Percentiles rank a stretch among this genome's conserved stretches.
phyloP scores from a whole-genome alignment of 2,113 vertebrate species.

The Mus spicilegus region DNA sequence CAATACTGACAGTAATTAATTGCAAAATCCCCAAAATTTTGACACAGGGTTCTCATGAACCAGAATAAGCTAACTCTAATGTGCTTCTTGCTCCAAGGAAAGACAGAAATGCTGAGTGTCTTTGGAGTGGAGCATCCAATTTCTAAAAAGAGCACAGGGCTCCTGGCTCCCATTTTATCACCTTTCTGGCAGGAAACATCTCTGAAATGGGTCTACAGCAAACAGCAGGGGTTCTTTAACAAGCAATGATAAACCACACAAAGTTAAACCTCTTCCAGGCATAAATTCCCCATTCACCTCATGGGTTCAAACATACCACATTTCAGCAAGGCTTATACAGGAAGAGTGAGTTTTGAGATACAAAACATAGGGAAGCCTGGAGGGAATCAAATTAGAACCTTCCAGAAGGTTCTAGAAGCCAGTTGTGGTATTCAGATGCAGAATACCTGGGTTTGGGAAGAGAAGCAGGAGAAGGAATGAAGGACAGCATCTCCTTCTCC shows the following conservation, averaged over 20 bases:
- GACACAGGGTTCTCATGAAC: background rate
- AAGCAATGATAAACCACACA: background rate
- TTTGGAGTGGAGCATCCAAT: background rate
- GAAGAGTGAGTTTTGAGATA: background rate
- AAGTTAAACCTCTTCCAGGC: background rate
- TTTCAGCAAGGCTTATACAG: background rate
- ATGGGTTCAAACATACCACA: background rate
- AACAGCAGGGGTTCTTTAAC: background rate
- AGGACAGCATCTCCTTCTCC: background rate
- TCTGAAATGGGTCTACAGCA: background rate
- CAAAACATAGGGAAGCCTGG: background rate
- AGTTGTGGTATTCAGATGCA: constrained; percentile 12
- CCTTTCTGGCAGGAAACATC: background rate
- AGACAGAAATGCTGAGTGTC: background rate
- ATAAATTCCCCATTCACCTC: background rate
- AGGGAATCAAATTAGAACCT: background rate
- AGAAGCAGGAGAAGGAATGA: background rate
- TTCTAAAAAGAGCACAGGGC: background rate
- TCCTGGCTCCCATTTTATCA: background rate
- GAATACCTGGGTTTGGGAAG: background rate
- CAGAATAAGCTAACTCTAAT: background rate
- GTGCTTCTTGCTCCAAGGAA: background rate
- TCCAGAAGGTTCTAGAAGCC: constrained; percentile 52
- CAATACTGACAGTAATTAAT: background rate
- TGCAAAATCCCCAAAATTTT: constrained; percentile 30